phyloP scores from a whole-genome alignment of 2,113 vertebrate genomes.

The Gopherus evgoodei region DNA sequence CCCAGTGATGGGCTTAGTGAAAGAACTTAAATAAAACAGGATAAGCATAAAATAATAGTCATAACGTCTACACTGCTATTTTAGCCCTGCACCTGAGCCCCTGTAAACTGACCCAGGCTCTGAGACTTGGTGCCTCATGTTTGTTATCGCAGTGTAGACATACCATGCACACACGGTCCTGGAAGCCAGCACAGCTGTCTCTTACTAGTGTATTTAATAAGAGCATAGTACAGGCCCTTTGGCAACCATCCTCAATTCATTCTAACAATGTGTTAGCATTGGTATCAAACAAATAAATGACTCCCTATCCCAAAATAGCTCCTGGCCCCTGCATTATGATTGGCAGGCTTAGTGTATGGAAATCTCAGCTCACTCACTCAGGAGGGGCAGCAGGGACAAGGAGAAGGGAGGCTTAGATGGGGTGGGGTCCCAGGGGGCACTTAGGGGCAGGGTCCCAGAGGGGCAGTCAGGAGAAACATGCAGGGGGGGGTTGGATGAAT shows the following conservation, averaged over 20 bases:
- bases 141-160: not conserved
- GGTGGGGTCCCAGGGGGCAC: too few species aligned
- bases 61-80: not conserved
- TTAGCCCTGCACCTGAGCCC: not conserved
- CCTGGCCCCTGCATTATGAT: conserved; percentile 36
- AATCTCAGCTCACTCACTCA: not conserved
- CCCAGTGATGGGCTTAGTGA: not conserved
- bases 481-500: too few species aligned
- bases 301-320: conserved; percentile 20
- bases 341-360: conserved; percentile 46
- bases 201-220: not conserved
- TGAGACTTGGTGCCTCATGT: not conserved
- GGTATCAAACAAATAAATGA: not conserved
- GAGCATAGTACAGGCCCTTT: not conserved
- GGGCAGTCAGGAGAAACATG: too few species aligned
- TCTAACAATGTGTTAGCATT: not conserved
- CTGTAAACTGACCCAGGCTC: not conserved
- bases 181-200: not conserved
- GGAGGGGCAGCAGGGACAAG: too few species aligned
- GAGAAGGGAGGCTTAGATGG: too few species aligned
- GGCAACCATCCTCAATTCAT: not conserved
- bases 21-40: not conserved
- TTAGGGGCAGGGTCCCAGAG: too few species aligned
- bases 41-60: not conserved
- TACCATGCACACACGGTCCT: fast-evolving